Percentiles rank a stretch among this genome's conserved stretches.
Conservation (phyloP, 2,113 vertebrate species). For the Pogonocichla stellata region DNA sequence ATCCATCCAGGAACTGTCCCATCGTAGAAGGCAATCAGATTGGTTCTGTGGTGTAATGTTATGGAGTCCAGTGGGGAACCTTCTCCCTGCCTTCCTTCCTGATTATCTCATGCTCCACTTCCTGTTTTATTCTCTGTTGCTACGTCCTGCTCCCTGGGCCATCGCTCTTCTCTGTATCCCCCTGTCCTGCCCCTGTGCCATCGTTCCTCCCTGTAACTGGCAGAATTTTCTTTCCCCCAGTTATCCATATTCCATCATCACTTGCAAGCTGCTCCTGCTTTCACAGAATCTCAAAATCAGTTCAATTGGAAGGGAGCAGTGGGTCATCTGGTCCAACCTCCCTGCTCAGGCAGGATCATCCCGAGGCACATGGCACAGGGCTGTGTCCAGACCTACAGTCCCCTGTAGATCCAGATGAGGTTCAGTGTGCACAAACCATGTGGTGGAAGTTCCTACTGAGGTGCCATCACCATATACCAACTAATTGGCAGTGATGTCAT, state of each 20-base stretch:
- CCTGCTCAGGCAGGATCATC: neutral
- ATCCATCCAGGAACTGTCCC: no score
- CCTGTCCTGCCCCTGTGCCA: neutral
- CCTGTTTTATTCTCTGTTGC: neutral
- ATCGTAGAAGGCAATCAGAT: no score
- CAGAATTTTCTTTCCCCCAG: no score
- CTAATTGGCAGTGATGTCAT: neutral
- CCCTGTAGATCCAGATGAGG: neutral
- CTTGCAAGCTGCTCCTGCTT: no score
- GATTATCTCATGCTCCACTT: neutral
- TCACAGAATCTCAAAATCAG: no score
- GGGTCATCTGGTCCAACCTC: no score
- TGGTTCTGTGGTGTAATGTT: neutral
- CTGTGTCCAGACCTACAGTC: neutral
- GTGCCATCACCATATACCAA: neutral
- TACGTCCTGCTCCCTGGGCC: neutral
- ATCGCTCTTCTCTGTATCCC: no score
- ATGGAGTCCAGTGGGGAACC: neutral
- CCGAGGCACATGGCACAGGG: neutral
- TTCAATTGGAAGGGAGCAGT: no score
- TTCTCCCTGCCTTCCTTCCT: neutral
- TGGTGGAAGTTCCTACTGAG: neutral
- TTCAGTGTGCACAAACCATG: neutral
- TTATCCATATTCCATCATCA: no score
- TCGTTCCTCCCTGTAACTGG: no score